phyloP scores from a whole-genome alignment of 2,113 vertebrate genomes.

The Myotis davidii region DNA sequence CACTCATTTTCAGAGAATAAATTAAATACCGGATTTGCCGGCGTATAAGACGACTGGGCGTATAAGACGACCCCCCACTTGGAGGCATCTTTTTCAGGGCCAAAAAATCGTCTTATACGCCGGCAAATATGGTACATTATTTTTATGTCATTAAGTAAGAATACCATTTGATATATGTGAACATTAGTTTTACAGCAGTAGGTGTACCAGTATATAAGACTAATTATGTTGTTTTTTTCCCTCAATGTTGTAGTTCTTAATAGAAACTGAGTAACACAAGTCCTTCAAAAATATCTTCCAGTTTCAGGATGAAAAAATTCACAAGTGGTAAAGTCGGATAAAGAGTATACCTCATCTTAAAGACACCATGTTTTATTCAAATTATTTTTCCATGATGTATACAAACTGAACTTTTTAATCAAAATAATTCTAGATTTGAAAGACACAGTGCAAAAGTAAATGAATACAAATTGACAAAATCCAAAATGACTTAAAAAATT shows the following conservation, averaged over 20 bases:
- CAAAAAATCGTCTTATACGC: too few relatives aligned
- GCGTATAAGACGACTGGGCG: too few relatives aligned
- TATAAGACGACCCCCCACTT: too few relatives aligned
- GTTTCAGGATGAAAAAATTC: conserved; percentile 12
- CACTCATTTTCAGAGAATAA: conserved; percentile 19
- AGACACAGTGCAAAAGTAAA: conserved; percentile 40
- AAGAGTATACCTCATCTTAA: conserved; percentile 37
- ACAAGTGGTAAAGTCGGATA: conserved; percentile 32
- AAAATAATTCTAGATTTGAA: conserved; percentile 44
- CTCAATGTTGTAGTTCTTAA: conserved; percentile 25
- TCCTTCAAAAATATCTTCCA: conserved; percentile 49
- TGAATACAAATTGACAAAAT: conserved; percentile 58
- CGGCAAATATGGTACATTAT: too few relatives aligned
- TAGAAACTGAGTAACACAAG: background rate
- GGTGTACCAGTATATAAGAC: background rate
- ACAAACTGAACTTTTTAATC: conserved; percentile 62
- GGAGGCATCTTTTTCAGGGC: too few relatives aligned
- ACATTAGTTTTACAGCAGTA: background rate
- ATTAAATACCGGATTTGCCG: too few relatives aligned
- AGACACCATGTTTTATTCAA: conserved; percentile 71
- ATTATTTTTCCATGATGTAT: conserved; percentile 61
- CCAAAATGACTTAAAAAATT: conserved; percentile 4
- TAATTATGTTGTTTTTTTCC: conserved; percentile 4
- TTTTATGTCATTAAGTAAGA: conserved; percentile 27
- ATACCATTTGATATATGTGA: conserved; percentile 11